Percentiles rank a stretch among this genome's conserved stretches.
Conservation (phyloP, 2,888 invertebrate genomes). For the Aelia acuminata region DNA sequence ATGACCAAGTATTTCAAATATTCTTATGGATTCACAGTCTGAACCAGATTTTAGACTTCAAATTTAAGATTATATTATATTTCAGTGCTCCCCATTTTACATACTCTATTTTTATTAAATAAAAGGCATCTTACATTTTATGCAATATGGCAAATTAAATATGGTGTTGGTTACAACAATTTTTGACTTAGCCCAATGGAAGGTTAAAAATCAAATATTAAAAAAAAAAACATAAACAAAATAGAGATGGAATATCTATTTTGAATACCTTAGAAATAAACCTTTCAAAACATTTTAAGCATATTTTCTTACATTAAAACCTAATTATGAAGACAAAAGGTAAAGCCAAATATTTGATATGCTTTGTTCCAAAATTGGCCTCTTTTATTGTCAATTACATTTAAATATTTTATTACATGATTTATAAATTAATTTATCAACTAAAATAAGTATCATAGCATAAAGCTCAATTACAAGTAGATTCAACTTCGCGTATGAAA, state of each 20-base stretch:
- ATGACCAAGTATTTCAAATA: too few relatives aligned
- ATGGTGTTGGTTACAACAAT: background rate
- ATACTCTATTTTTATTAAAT: too few relatives aligned
- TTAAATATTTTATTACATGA: background rate
- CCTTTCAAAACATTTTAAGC: background rate
- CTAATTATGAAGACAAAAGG: background rate
- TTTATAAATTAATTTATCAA: conserved; percentile 19
- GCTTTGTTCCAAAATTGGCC: conserved; percentile 57
- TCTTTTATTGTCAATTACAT: conserved; percentile 53
- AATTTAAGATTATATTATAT: too few relatives aligned
- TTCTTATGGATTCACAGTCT: too few relatives aligned
- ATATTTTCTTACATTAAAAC: background rate
- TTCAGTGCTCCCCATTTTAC: too few relatives aligned
- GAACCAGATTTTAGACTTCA: too few relatives aligned
- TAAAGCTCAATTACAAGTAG: background rate
- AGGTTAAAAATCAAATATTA: background rate
- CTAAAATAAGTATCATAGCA: background rate
- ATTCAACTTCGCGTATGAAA: background rate
- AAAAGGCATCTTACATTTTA: too few relatives aligned
- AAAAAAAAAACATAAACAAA: background rate
- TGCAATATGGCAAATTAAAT: too few relatives aligned
- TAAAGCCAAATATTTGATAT: conserved; percentile 56
- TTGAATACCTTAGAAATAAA: background rate
- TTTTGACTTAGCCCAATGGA: background rate
- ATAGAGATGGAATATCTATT: too few relatives aligned